phyloP scores from a whole-genome alignment of 2,113 vertebrate genomes.

The Antigone vipio region DNA sequence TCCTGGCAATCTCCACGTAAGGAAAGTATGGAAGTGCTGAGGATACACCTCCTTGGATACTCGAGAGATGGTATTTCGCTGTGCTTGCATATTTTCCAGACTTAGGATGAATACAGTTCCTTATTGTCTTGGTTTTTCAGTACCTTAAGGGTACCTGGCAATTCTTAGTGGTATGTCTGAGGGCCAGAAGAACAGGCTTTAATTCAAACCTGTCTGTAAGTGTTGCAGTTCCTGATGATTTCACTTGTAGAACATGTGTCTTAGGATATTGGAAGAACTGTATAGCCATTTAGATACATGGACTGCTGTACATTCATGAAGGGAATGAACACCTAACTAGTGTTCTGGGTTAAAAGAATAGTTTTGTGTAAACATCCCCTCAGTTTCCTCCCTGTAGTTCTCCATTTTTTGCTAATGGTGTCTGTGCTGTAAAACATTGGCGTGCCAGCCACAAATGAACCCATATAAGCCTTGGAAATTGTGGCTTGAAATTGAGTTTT shows the following conservation, averaged over 20 bases:
- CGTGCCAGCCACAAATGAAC: neutral
- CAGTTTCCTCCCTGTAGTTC: conserved; percentile 32
- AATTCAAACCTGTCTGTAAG: neutral
- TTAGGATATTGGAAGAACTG: neutral
- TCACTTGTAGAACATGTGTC: neutral
- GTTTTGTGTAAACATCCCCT: conserved; percentile 39
- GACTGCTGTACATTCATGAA: neutral
- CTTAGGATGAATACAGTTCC: neutral
- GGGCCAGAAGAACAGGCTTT: neutral
- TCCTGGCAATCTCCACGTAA: neutral
- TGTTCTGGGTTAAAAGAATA: conserved; percentile 35
- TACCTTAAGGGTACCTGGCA: neutral
- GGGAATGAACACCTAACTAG: neutral
- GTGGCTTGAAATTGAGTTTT: neutral
- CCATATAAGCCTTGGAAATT: neutral
- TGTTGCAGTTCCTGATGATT: neutral
- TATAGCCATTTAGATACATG: neutral
- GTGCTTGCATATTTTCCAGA: neutral
- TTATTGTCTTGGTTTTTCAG: neutral
- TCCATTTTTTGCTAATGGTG: conserved; percentile 34
- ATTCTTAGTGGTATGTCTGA: neutral
- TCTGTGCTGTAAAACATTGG: neutral
- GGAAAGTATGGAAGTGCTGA: neutral
- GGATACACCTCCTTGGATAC: neutral
- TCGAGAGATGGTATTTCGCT: neutral